Conservation (phyloP, 2,888 invertebrate genomes). For the Leucophenga maculata region DNA sequence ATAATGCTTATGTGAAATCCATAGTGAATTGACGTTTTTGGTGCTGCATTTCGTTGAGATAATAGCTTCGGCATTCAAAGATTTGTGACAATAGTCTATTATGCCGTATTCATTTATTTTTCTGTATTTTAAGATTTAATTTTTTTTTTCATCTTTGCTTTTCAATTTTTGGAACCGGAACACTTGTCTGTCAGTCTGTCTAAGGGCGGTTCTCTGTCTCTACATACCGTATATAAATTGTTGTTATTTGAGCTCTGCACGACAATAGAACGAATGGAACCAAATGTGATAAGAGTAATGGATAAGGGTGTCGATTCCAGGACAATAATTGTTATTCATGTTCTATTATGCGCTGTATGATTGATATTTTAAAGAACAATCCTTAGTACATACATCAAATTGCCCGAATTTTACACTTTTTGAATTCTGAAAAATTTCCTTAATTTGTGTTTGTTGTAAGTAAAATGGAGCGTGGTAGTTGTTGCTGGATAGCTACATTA, state of each 20-base stretch:
- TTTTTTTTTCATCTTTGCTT: background rate
- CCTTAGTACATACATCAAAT: too few relatives aligned
- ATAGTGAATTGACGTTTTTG: too few relatives aligned
- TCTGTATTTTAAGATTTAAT: too few relatives aligned
- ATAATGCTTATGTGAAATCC: background rate
- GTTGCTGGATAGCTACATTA: too few relatives aligned
- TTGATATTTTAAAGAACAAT: background rate
- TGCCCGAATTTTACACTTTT: too few relatives aligned
- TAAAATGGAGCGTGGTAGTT: too few relatives aligned
- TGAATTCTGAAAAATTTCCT: too few relatives aligned
- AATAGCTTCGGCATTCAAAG: background rate
- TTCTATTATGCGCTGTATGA: background rate
- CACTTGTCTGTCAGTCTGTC: constrained; percentile 1
- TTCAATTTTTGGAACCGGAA: background rate
- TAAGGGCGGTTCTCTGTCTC: background rate
- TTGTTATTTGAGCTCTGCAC: too few relatives aligned
- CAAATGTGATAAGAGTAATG: background rate
- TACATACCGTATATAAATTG: too few relatives aligned
- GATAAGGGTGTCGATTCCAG: background rate
- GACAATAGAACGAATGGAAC: background rate
- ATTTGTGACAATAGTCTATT: background rate
- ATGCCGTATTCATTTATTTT: too few relatives aligned
- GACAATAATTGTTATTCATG: background rate
- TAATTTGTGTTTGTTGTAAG: too few relatives aligned
- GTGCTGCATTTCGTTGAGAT: background rate